phyloP scores from a whole-genome alignment of 1,140 invertebrate genomes.

The Uloborus diversus region DNA sequence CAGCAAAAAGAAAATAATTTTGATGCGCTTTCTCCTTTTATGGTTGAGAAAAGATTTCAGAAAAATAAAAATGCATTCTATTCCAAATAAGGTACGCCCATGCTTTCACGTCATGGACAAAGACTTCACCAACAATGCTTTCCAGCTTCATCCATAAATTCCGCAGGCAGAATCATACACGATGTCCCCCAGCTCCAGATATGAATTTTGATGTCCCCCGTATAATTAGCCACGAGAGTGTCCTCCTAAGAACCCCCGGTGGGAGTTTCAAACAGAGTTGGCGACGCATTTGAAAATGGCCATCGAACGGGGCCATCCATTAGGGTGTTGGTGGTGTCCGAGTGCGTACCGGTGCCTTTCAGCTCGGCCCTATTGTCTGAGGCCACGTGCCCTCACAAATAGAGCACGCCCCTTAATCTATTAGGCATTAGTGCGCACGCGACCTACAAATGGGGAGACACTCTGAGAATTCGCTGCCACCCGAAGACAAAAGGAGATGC shows the following conservation, averaged over 20 bases:
- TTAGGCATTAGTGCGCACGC: constrained; percentile 41
- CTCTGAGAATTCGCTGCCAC: too few species aligned
- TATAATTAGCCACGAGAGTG: background rate
- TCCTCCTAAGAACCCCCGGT: background rate
- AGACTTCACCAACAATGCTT: too few species aligned
- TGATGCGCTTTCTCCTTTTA: too few species aligned
- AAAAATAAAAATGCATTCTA: too few species aligned
- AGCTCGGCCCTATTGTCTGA: constrained; percentile 1
- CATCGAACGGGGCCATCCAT: background rate
- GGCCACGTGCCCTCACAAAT: constrained; percentile 43
- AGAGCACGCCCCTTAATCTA: constrained; percentile 50
- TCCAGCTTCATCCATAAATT: too few species aligned
- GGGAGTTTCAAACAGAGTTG: background rate
- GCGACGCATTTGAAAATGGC: background rate
- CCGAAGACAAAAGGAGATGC: too few species aligned
- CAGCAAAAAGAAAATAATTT: too few species aligned
- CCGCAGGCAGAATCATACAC: too few species aligned
- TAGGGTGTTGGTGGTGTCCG: background rate
- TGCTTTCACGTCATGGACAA: too few species aligned
- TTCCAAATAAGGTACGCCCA: too few species aligned
- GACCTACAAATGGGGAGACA: constrained; percentile 28
- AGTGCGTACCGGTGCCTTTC: background rate
- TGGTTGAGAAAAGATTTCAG: too few species aligned
- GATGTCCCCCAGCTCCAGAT: background rate
- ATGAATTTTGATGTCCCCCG: background rate